Conservation (phyloP, 1,140 invertebrate species). For the Panagrolaimus sp. region DNA sequence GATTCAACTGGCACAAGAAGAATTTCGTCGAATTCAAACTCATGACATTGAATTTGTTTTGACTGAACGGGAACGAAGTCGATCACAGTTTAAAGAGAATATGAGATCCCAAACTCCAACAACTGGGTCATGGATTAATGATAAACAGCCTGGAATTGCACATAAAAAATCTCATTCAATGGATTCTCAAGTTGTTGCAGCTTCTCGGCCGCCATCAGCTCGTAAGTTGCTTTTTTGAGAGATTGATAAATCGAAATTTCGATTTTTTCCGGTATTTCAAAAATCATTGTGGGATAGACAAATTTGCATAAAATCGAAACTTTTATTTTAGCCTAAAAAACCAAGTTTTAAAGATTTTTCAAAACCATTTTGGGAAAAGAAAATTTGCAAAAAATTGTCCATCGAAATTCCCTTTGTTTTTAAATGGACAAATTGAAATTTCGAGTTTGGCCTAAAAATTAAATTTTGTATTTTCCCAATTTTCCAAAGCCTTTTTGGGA, state of each 20-base stretch:
- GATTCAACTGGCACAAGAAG: slow-evolving; percentile 41
- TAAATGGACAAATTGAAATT: too few species aligned
- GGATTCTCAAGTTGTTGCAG: slow-evolving; percentile 54
- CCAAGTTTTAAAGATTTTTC: too few species aligned
- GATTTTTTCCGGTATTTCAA: too few species aligned
- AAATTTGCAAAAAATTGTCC: neutral
- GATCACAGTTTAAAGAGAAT: neutral
- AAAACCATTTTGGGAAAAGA: too few species aligned
- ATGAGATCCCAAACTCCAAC: slow-evolving; percentile 8
- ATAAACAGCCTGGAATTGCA: slow-evolving; percentile 16
- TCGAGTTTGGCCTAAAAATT: too few species aligned
- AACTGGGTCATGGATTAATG: neutral
- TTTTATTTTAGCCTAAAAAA: too few species aligned
- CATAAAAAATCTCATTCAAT: slow-evolving; percentile 51
- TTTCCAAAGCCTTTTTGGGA: too few species aligned
- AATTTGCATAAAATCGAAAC: too few species aligned
- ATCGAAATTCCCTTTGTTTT: neutral
- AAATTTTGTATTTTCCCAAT: too few species aligned
- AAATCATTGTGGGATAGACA: too few species aligned
- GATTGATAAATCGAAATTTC: too few species aligned
- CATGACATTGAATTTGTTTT: slow-evolving; percentile 17
- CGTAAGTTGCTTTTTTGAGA: slow-evolving; percentile 28
- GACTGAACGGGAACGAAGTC: neutral
- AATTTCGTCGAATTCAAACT: slow-evolving; percentile 32
- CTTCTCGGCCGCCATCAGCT: slow-evolving; percentile 21